Evolutionary conservation across 1,140 invertebrate genomes (phyloP).

Genomic region (Ips nitidus): DNA sequence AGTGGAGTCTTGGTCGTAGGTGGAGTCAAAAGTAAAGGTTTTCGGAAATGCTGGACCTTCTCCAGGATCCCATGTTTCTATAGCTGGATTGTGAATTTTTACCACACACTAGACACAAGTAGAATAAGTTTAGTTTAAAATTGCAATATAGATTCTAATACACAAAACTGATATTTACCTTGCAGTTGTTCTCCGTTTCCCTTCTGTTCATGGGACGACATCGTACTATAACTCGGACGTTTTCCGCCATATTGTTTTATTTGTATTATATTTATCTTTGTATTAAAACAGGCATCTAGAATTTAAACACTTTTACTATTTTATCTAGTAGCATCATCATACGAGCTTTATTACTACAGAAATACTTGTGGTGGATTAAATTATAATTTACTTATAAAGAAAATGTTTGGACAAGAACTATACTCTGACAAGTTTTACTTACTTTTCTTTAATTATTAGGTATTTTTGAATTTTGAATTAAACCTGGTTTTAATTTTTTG

Average conservation of each 20-base stretch:
- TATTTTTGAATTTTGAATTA: no score
- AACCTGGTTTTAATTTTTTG: no score
- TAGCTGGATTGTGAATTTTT: conserved; percentile 63
- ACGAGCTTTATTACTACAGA: background rate
- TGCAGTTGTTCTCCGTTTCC: conserved; percentile 71
- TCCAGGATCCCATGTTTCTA: conserved; percentile 53
- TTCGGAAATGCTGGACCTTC: conserved; percentile 60
- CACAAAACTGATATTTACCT: conserved; percentile 55
- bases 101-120: conserved; percentile 65
- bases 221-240: conserved; percentile 87
- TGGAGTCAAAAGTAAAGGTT: conserved; percentile 81
- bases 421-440: no score
- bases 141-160: background rate
- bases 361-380: background rate
- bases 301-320: background rate
- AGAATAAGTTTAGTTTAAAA: conserved; percentile 12
- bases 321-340: background rate
- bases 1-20: conserved; percentile 74
- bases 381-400: background rate
- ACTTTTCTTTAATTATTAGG: no score
- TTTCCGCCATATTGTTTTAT: conserved; percentile 67
- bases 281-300: conserved; percentile 33
- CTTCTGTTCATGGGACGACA: conserved; percentile 86
- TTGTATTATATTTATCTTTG: background rate
- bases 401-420: background rate